phyloP scores from a whole-genome alignment of 2,888 invertebrate species.

The Trimorus sp. region DNA sequence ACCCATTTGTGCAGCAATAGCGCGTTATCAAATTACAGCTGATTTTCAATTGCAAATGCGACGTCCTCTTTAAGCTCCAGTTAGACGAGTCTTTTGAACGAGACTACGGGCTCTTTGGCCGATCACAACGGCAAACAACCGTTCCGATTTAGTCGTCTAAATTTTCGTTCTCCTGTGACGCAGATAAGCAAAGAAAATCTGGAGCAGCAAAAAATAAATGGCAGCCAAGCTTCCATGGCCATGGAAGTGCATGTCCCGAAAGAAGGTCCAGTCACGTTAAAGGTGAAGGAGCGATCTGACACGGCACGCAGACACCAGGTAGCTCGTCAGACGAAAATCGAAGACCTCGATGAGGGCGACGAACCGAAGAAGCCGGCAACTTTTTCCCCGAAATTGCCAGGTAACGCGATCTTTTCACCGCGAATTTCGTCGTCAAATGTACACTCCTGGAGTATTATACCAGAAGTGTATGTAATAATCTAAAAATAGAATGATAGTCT shows the following conservation, averaged over 20 bases:
- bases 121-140: constrained; percentile 1
- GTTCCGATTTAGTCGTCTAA: constrained; percentile 7
- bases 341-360: constrained; percentile 85
- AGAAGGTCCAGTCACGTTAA: constrained; percentile 84
- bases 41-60: background rate
- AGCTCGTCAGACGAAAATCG: constrained; percentile 88
- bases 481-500: too few species aligned
- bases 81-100: background rate
- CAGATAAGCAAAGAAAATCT: constrained; percentile 63
- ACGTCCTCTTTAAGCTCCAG: constrained; percentile 13
- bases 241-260: constrained; percentile 88
- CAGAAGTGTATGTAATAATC: too few species aligned
- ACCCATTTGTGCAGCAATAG: constrained; percentile 24
- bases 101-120: background rate
- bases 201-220: constrained; percentile 83
- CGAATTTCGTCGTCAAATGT: too few species aligned
- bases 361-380: constrained; percentile 68
- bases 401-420: constrained; percentile 46
- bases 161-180: constrained; percentile 6
- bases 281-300: constrained; percentile 86
- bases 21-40: constrained; percentile 21
- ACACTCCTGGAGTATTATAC: too few species aligned
- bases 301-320: constrained; percentile 89
- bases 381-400: constrained; percentile 73
- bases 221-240: constrained; percentile 88